These are phyloP conservation scores for Sinosuthora webbiana DNA, from an alignment of 2,113 vertebrate species.

Conservation along the genomic window DNA sequence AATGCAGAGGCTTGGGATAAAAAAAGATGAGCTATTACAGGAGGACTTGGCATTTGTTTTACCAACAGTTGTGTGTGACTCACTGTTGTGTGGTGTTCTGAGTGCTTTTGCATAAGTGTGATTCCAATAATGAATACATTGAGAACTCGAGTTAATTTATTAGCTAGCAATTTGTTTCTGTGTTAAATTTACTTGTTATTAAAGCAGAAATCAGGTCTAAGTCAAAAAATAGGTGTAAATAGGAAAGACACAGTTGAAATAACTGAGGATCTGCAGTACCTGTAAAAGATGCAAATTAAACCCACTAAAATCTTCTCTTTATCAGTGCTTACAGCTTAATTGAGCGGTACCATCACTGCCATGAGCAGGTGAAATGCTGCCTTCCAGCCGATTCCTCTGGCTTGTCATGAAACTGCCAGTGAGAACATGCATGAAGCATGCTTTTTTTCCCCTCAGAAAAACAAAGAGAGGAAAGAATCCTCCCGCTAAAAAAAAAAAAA, in stretches of 20 bases:
- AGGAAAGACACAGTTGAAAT: neutral
- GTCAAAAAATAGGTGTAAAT: neutral
- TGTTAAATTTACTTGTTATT: neutral
- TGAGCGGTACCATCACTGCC: neutral
- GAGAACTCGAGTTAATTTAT: constrained; percentile 7
- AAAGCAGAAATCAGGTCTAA: neutral
- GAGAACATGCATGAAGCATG: neutral
- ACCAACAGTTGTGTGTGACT: constrained; percentile 29
- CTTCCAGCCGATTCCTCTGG: neutral
- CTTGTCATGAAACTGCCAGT: neutral
- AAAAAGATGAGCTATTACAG: neutral
- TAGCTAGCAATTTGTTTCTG: neutral
- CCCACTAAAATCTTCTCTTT: neutral
- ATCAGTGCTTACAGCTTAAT: neutral
- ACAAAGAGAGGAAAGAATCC: neutral
- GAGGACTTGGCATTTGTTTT: constrained; percentile 34
- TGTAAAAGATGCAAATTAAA: neutral
- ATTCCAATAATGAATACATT: neutral
- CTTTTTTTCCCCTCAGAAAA: neutral
- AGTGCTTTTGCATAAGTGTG: neutral
- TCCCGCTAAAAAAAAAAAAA: neutral
- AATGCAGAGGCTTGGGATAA: neutral
- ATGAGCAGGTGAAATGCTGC: neutral
- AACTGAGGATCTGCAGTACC: neutral
- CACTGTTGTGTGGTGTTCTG: neutral